A percentile compares a stretch with the other conserved stretches of the same genome.
These are phyloP conservation scores for Acanthornis magna DNA, from an alignment of 2,797 vertebrate genomes.

Conservation along the genomic window DNA sequence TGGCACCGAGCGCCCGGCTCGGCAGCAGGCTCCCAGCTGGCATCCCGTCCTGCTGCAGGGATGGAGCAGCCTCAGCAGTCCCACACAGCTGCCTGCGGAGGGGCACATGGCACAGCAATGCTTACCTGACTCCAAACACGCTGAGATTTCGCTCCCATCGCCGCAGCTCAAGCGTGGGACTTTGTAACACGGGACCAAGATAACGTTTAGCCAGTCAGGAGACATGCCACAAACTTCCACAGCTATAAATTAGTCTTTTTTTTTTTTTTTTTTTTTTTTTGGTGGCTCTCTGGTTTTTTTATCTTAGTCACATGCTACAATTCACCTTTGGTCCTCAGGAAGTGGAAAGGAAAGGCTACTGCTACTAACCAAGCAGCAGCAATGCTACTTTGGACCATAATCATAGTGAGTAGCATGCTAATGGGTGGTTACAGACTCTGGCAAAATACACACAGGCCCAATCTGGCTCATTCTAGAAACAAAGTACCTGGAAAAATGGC, in stretches of 20 bases:
- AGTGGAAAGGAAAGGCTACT: not conserved
- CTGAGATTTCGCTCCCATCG: not conserved
- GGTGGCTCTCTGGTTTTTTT: not conserved
- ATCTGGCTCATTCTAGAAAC: not conserved
- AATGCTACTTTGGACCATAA: not conserved
- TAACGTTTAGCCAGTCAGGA: not conserved
- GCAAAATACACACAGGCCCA: not conserved
- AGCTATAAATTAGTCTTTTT: not conserved
- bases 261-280: too few relatives aligned
- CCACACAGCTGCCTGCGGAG: not conserved
- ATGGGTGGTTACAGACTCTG: not conserved
- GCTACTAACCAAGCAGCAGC: not conserved
- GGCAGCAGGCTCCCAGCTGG: not conserved
- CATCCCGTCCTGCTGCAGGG: not conserved
- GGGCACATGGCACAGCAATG: not conserved
- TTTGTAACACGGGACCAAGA: not conserved
- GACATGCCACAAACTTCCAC: not conserved
- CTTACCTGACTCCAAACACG: rapidly evolving
- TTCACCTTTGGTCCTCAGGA: not conserved
- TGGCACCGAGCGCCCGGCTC: not conserved
- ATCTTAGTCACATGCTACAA: not conserved
- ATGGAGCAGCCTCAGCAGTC: not conserved
- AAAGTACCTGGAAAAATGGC: not conserved
- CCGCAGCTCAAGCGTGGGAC: not conserved
- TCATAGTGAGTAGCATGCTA: not conserved